phyloP scores from a whole-genome alignment of 2,888 invertebrate species.

The Podotricha telesiphe region DNA sequence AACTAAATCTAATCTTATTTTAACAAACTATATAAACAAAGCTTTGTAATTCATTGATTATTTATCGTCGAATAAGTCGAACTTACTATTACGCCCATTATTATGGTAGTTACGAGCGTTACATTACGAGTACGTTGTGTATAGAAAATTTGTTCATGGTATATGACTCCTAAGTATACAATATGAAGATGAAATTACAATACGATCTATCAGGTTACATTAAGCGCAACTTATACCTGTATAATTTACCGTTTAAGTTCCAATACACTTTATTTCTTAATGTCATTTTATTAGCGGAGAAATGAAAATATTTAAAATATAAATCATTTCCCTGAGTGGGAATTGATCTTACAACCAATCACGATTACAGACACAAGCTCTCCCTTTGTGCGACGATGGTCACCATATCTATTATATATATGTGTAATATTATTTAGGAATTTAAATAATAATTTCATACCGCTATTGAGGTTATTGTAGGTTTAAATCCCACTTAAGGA shows the following conservation, averaged over 20 bases:
- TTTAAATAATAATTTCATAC: too few species aligned
- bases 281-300: too few species aligned
- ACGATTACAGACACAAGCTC: too few species aligned
- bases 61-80: background rate
- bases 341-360: too few species aligned
- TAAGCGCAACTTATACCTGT: background rate
- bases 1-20: background rate
- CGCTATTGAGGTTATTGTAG: too few species aligned
- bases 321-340: too few species aligned
- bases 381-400: too few species aligned
- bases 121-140: background rate
- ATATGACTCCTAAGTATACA: conserved; percentile 5
- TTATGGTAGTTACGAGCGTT: background rate
- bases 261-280: too few species aligned
- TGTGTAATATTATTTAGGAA: too few species aligned
- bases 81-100: background rate
- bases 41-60: background rate
- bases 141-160: background rate
- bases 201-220: conserved; percentile 16
- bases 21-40: background rate
- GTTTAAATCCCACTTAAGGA: too few species aligned
- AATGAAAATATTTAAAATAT: too few species aligned
- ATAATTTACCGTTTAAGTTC: background rate
- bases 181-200: conserved; percentile 26
- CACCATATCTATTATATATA: too few species aligned